phyloP scores from a whole-genome alignment of 2,888 invertebrate species.

The Thymelicus acteon region DNA sequence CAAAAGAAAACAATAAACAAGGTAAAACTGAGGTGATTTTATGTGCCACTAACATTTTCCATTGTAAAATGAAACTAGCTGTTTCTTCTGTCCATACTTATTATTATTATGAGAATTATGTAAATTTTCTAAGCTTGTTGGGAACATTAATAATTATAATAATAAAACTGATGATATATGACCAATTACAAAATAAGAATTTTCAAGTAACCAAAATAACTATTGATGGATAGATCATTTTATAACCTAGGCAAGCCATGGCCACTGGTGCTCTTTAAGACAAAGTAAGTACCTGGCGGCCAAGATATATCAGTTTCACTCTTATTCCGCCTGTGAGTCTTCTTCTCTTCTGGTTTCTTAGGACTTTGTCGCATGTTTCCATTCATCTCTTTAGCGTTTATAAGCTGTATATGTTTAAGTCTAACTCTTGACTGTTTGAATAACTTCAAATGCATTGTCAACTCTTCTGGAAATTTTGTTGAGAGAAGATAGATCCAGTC shows the following conservation, averaged over 20 bases:
- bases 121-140: no score
- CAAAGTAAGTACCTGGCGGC: conserved; percentile 78
- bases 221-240: no score
- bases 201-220: no score
- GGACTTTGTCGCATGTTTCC: conserved; percentile 70
- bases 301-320: conserved; percentile 90
- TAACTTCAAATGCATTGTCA: conserved; percentile 94
- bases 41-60: background rate
- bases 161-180: no score
- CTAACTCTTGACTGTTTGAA: conserved; percentile 91
- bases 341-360: conserved; percentile 76
- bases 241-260: no score
- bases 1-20: no score
- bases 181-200: no score
- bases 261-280: background rate
- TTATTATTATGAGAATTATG: no score
- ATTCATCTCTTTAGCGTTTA: conserved; percentile 75
- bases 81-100: background rate
- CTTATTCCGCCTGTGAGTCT: conserved; percentile 88
- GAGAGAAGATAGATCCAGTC: conserved; percentile 96
- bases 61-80: background rate
- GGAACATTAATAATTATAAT: no score
- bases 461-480: conserved; percentile 94
- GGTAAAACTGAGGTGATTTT: background rate
- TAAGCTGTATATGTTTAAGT: conserved; percentile 71